Evolutionary conservation across 2,113 vertebrate genomes (phyloP), one percentile per base, ranked within the genome.

Genomic region (Saccopteryx bilineata): DNA sequence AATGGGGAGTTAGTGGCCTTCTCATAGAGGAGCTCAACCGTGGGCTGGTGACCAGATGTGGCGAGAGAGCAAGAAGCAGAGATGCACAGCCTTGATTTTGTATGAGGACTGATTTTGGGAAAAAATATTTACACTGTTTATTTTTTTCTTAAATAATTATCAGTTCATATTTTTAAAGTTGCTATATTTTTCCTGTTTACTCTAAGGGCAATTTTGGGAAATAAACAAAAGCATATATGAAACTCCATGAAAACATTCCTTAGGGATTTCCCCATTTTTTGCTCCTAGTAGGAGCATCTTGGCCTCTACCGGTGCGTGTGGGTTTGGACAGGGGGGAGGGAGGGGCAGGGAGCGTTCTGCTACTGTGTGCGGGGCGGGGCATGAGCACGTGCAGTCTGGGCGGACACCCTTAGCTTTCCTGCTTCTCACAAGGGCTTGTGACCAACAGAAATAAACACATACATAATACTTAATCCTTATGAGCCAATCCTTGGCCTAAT

Each of bases 81-180:
- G 61, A 89, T 1, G 0, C 0, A 4, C 2, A 61, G 63, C 31
- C 23, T 48, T 50, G 48, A 72, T 39, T 88, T 54, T 85, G 13
- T 9, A 2, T 9, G 26, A 56, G 68, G 39, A 48, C 48, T 6
- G 28, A 8, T 48, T 90, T 61, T 80, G 18, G 48, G 63, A 50
- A 54, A 63, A 76, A 52, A 11, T 23, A 74, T 58, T 60, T 54
- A 74, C 2, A 24, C 9, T 33, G 7, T 21, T 61, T 75, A 61
- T 76, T 91, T 54, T 46, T 82, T 87, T 68, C 46, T 56, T 48
- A 89, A 92, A 81, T 85, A 68, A n/a, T 31, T 13, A n/a, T 75
- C 1, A 46, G 28, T 50, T 87, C 28, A 39, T n/a, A 79, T 61
- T 92, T 91, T 63, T 15, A 61, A 66, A 46, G 33, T 24, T 21